phyloP scores from a whole-genome alignment of 2,888 invertebrate genomes.

The Zhengitettix transpicula region DNA sequence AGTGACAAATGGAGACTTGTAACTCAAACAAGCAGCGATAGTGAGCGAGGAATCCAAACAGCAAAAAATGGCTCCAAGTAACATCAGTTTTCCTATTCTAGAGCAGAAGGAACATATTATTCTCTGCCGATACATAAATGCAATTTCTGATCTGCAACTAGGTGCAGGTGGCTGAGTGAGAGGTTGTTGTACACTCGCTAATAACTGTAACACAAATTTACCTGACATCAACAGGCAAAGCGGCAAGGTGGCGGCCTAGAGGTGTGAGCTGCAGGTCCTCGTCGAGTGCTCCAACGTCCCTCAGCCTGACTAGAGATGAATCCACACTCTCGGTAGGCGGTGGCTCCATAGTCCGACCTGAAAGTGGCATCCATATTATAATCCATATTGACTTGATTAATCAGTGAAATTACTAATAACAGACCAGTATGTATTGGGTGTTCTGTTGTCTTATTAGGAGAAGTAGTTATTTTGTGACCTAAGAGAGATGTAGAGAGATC shows the following conservation, averaged over 20 bases:
- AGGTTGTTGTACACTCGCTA: too few species aligned
- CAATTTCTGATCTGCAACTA: too few species aligned
- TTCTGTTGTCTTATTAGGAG: too few species aligned
- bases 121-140: too few species aligned
- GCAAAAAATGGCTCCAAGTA: slow-evolving; percentile 81
- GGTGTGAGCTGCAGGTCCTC: slow-evolving; percentile 57
- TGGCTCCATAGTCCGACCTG: slow-evolving; percentile 55
- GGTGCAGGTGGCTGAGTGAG: too few species aligned
- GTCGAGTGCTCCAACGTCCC: slow-evolving; percentile 69
- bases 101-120: not conserved
- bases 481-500: not conserved
- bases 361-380: not conserved
- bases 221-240: slow-evolving; percentile 70
- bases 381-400: too few species aligned
- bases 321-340: slow-evolving; percentile 48
- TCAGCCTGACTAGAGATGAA: slow-evolving; percentile 49
- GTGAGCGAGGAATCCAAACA: slow-evolving; percentile 86
- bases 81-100: slow-evolving; percentile 78
- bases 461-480: too few species aligned
- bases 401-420: too few species aligned
- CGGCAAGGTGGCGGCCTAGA: slow-evolving; percentile 71
- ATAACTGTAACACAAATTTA: too few species aligned
- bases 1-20: slow-evolving; percentile 60
- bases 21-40: slow-evolving; percentile 69
- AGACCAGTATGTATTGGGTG: too few species aligned